Evolutionary conservation across 2,888 invertebrate genomes (phyloP).

Genomic region (Camptogramma bilineatum): DNA sequence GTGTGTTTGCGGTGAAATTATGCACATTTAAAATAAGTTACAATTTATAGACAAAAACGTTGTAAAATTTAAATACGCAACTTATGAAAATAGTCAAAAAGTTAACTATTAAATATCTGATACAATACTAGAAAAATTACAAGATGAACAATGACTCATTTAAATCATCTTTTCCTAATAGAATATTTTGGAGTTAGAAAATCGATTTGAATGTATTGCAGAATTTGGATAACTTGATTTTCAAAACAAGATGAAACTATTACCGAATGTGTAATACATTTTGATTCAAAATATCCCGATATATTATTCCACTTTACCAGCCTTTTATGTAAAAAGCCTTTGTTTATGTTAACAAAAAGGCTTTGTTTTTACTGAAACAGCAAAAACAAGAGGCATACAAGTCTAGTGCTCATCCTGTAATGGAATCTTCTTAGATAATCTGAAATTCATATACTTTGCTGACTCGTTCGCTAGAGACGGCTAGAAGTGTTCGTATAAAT

Average conservation of each 20-base stretch:
- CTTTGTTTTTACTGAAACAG: constrained; percentile 2
- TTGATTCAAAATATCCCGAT: not conserved
- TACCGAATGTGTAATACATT: no score
- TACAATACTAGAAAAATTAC: no score
- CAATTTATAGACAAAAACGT: not conserved
- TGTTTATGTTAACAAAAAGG: not conserved
- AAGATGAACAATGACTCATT: no score
- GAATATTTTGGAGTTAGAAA: no score
- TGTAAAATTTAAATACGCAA: not conserved
- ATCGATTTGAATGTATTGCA: no score
- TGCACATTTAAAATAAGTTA: not conserved
- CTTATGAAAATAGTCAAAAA: not conserved
- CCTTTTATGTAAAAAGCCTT: not conserved
- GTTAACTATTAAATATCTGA: no score
- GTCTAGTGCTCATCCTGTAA: constrained; percentile 11
- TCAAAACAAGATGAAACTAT: no score
- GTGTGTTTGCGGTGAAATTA: not conserved
- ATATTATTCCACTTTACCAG: not conserved
- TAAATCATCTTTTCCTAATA: no score
- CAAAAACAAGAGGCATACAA: constrained; percentile 5
- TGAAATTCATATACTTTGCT: constrained; percentile 29
- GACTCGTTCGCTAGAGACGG: constrained; percentile 14
- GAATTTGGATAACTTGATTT: no score
- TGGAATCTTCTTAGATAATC: constrained; percentile 19
- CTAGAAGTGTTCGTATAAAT: not conserved